These are phyloP conservation scores for Parnassius smintheus DNA, from an alignment of 2,888 invertebrate species.

Conservation along the genomic window DNA sequence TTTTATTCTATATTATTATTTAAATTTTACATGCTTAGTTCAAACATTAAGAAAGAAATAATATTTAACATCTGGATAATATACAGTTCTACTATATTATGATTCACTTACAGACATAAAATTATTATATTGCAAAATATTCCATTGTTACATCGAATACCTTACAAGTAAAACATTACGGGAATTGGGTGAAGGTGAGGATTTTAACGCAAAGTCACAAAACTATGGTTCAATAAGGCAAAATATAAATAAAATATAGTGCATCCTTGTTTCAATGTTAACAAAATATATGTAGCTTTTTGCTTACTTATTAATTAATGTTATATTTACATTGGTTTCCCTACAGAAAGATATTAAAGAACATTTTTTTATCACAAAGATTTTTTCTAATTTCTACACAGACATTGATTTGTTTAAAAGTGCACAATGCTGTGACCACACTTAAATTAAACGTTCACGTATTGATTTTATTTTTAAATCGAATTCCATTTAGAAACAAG, in stretches of 20 bases:
- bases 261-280: conserved; percentile 60
- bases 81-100: conserved; percentile 73
- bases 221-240: conserved; percentile 45
- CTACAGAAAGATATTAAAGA: conserved; percentile 68
- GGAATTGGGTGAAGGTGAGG: not conserved
- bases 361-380: conserved; percentile 72
- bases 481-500: too few species aligned
- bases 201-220: not conserved
- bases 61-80: conserved; percentile 81
- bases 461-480: too few species aligned
- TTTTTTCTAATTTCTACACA: conserved; percentile 63
- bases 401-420: conserved; percentile 46
- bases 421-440: conserved; percentile 42
- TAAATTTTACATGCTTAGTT: conserved; percentile 81
- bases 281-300: conserved; percentile 71
- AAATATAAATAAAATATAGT: conserved; percentile 51
- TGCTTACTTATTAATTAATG: conserved; percentile 58
- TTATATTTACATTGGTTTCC: conserved; percentile 61
- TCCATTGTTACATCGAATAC: conserved; percentile 67
- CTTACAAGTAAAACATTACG: conserved; percentile 43
- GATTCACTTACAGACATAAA: conserved; percentile 73
- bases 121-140: conserved; percentile 75
- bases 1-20: conserved; percentile 81
- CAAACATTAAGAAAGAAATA: conserved; percentile 80
- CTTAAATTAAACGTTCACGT: not conserved